Evolutionary conservation across 2,888 invertebrate genomes (phyloP), one percentile per base, ranked within the genome.

Genomic region (Tetrapedia diversipes): DNA sequence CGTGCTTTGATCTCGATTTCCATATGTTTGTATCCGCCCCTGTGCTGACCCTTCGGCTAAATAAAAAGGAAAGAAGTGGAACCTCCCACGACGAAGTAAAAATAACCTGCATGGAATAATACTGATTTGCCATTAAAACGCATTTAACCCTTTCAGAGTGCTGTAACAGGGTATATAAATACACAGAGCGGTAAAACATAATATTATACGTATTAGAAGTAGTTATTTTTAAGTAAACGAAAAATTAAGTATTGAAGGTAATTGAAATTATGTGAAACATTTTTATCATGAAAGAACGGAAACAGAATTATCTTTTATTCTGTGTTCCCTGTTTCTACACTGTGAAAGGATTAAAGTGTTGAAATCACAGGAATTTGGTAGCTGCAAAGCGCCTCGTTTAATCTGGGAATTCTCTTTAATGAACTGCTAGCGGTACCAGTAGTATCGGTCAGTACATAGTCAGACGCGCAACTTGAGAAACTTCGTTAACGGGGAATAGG

Each of bases 371-470:
- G 2, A 16, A 49, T 49, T 16, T 4, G 34, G 24, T 14, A 24
- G 19, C 34, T 14, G 24, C 32, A 10, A 37, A 7, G 41, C 34
- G 22, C 4, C 27, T 32, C 41, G 39, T 6, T 32, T 39, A 51
- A 56, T 24, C n/a, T 1, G 3, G 11, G 2, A 14, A 22, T 32
- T 22, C 16, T 45, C 27, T 0, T 22, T 24, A 24, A 29, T n/a
- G 43, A 57, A 45, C 45, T 45, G 8, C 2, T 10, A 19, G 37
- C 16, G 24, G 43, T n/a, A 29, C 32, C 24, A 60, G 65, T 60
- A 34, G 65, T 54, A 24, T 19, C 8, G 60, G 59, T 37, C 73
- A 16, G 54, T 22, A 19, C 43, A 60, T 37, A 54, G 75, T 49
- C 54, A 24, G 60, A 6, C 66, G 29, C 45, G 11, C 56, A 71